These are phyloP conservation scores for Rutpela maculata DNA, from an alignment of 2,888 invertebrate genomes.

Conservation along the genomic window DNA sequence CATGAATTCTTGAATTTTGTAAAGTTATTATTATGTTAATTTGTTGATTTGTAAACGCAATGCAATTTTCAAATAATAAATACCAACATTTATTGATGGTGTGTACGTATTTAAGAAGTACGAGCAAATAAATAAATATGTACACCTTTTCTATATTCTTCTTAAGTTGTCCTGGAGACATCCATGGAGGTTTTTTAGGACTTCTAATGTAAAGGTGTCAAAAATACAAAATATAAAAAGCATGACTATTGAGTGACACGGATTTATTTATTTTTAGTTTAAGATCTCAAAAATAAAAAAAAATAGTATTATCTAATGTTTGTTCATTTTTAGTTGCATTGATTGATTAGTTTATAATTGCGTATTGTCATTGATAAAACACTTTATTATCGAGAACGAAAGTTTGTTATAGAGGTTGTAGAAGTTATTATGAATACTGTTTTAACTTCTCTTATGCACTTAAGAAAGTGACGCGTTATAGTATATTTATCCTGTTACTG, in stretches of 20 bases:
- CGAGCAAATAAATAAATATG: too few relatives aligned
- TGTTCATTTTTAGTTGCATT: constrained; percentile 15
- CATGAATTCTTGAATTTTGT: too few relatives aligned
- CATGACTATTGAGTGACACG: constrained; percentile 45
- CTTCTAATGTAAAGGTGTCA: constrained; percentile 16
- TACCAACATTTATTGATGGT: too few relatives aligned
- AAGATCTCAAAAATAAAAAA: constrained; percentile 46
- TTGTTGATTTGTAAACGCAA: too few relatives aligned
- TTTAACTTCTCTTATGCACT: neutral
- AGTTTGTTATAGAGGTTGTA: neutral
- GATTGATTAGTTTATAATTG: constrained; percentile 16
- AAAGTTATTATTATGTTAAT: too few relatives aligned
- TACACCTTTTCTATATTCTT: constrained; percentile 16
- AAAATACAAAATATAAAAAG: constrained; percentile 37
- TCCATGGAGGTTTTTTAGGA: constrained; percentile 14
- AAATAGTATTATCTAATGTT: constrained; percentile 44
- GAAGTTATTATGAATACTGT: neutral
- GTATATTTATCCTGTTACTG: neutral
- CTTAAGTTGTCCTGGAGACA: constrained; percentile 14
- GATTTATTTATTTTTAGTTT: constrained; percentile 40
- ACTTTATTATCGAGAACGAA: neutral
- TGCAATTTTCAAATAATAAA: too few relatives aligned
- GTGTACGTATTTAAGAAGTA: too few relatives aligned
- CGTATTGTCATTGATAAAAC: constrained; percentile 9
- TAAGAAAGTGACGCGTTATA: constrained; percentile 1